Evolutionary conservation across 1,140 invertebrate species (phyloP), one percentile per base, ranked within the genome.

Genomic region (Doryteuthis pealeii): DNA sequence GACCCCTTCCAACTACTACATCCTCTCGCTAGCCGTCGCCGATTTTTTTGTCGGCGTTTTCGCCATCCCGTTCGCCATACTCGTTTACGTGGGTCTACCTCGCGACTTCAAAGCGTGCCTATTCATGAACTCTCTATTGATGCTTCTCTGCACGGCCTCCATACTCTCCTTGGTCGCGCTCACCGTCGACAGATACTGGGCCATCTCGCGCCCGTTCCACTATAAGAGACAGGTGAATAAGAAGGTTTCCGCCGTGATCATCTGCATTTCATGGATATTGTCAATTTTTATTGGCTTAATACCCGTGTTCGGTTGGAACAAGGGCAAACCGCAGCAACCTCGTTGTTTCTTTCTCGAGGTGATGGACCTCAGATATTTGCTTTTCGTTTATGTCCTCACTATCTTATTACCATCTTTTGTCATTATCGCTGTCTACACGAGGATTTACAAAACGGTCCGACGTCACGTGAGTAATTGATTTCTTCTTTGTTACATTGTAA

Each of bases 1-100:
- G 69, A 96, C 95, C 0, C 94, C 96, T 3, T 97, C 95, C 66
- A 97, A 97, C 88, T 96, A 96, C 82, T 98, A 96, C 87, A 96
- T 98, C 71, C 91, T 97, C 2, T 97, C 97, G 83, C 87, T 98
- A 76, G 96, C 96, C 0, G 92, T 98, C 28, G 95, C 96, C 0
- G 96, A 98, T 84, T 94, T 97, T 83, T 94, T 94, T 80, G 97
- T 97, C 83, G 94, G 93, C 32, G 90, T 97, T 0, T 93, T 96
- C 31, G 68, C 22, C 58, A 62, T 87, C 1, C 65, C 86, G 3
- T 87, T 85, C 58, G 89, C 89, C n/a, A 89, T 81, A 26, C 85
- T 84, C 77, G 86, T 89, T 22, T 75, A 89, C 73, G 62, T 85
- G 28, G 76, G 58, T 4, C 82, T 89, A 3, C 78, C 80, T 62